These are phyloP conservation scores for Acronicta aceris DNA, from an alignment of 2,888 invertebrate genomes.

Conservation along the genomic window DNA sequence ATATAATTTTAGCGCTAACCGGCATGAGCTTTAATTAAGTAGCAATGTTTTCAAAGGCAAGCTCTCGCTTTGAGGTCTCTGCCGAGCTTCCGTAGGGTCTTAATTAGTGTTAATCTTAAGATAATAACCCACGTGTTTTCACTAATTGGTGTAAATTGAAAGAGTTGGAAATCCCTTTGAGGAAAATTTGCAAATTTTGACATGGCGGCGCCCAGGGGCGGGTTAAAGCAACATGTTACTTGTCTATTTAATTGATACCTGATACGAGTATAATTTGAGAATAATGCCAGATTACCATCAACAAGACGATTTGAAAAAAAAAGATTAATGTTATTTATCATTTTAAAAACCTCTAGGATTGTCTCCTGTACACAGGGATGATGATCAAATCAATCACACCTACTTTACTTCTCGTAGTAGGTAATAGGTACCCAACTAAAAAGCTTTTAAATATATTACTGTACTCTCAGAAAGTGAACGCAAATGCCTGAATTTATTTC, in stretches of 20 bases:
- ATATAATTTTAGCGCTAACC: slow-evolving; percentile 53
- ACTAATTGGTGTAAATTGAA: slow-evolving; percentile 81
- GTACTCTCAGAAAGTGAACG: neutral
- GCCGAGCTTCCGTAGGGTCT: slow-evolving; percentile 71
- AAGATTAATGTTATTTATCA: no score
- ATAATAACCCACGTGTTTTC: slow-evolving; percentile 83
- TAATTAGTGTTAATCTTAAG: slow-evolving; percentile 87
- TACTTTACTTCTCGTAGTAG: no score
- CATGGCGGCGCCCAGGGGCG: slow-evolving; percentile 7
- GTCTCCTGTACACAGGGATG: no score
- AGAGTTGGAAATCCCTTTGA: slow-evolving; percentile 62
- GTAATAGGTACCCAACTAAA: no score
- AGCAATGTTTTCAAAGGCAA: slow-evolving; percentile 78
- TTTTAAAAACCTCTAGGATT: no score
- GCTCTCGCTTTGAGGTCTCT: slow-evolving; percentile 79
- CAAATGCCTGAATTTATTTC: slow-evolving; percentile 10
- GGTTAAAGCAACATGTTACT: slow-evolving; percentile 36
- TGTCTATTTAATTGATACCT: slow-evolving; percentile 42
- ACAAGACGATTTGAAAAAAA: neutral
- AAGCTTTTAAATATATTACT: no score
- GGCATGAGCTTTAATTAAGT: slow-evolving; percentile 74
- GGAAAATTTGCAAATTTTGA: slow-evolving; percentile 40
- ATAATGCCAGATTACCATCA: slow-evolving; percentile 7
- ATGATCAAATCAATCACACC: no score
- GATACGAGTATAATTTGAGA: slow-evolving; percentile 3